phyloP scores from a whole-genome alignment of 1,140 invertebrate species.

The Trichonephila clavata region DNA sequence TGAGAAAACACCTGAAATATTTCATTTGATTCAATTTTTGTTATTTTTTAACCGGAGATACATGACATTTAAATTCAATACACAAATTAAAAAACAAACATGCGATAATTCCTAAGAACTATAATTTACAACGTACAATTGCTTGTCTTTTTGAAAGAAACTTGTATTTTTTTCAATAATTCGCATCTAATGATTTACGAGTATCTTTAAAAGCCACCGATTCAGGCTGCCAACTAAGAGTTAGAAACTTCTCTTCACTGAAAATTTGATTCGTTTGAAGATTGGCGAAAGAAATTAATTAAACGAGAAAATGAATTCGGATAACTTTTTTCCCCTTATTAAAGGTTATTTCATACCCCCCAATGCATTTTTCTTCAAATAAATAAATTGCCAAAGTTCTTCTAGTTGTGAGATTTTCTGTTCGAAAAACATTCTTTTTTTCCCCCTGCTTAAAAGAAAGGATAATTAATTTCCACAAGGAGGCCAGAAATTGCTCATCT shows the following conservation, averaged over 20 bases:
- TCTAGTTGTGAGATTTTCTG: neutral
- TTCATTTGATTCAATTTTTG: too few species aligned
- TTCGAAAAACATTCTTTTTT: neutral
- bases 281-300: slow-evolving; percentile 15
- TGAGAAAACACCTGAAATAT: too few species aligned
- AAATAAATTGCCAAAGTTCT: neutral
- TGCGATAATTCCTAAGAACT: neutral
- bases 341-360: neutral
- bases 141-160: neutral
- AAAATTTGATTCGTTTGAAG: slow-evolving; percentile 29
- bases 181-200: neutral
- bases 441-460: neutral
- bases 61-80: too few species aligned
- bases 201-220: too few species aligned
- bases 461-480: slow-evolving; percentile 36
- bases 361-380: neutral
- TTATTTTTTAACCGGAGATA: too few species aligned
- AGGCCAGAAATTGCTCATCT: neutral
- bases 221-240: neutral
- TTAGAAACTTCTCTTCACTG: neutral
- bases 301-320: slow-evolving; percentile 32
- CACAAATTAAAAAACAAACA: neutral
- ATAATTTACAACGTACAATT: neutral
- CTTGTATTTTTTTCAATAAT: neutral
- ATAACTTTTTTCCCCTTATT: neutral